Conservation (phyloP, 2,888 invertebrate genomes). For the Agonum fuliginosum region DNA sequence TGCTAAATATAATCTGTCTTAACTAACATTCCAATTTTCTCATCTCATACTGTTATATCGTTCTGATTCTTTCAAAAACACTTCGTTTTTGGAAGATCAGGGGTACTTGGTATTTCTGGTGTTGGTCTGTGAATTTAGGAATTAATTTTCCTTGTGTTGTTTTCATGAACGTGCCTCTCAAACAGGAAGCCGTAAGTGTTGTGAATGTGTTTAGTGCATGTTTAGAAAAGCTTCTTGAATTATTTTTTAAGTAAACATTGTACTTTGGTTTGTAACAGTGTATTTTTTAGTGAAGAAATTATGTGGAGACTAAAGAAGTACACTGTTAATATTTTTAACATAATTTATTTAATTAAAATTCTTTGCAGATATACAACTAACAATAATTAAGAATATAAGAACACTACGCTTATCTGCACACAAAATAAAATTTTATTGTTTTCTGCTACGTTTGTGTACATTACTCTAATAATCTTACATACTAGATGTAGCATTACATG, state of each 20-base stretch:
- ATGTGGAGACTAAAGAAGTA: neutral
- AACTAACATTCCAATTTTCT: slow-evolving; percentile 22
- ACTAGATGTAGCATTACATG: too few species aligned
- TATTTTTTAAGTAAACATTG: slow-evolving; percentile 4
- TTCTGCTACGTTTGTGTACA: too few species aligned
- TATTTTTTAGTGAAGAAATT: too few species aligned
- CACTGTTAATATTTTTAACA: slow-evolving; percentile 17
- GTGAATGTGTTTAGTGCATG: slow-evolving; percentile 65
- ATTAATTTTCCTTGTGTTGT: slow-evolving; percentile 64
- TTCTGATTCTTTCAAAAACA: slow-evolving; percentile 54
- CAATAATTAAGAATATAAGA: neutral
- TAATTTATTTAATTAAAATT: neutral
- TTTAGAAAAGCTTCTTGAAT: slow-evolving; percentile 46
- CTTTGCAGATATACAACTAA: neutral
- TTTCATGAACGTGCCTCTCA: slow-evolving; percentile 75
- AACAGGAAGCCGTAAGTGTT: slow-evolving; percentile 87
- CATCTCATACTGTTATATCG: slow-evolving; percentile 46
- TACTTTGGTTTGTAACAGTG: too few species aligned
- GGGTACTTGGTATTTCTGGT: slow-evolving; percentile 31
- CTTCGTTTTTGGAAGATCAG: slow-evolving; percentile 52
- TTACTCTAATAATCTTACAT: too few species aligned
- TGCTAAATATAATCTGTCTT: slow-evolving; percentile 37
- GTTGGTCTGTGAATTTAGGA: slow-evolving; percentile 19
- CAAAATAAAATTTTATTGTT: slow-evolving; percentile 14
- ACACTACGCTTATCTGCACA: slow-evolving; percentile 29